Base-by-base conservation (phyloP, 2,888 invertebrate genomes). In the Leucophenga montana region DNA sequence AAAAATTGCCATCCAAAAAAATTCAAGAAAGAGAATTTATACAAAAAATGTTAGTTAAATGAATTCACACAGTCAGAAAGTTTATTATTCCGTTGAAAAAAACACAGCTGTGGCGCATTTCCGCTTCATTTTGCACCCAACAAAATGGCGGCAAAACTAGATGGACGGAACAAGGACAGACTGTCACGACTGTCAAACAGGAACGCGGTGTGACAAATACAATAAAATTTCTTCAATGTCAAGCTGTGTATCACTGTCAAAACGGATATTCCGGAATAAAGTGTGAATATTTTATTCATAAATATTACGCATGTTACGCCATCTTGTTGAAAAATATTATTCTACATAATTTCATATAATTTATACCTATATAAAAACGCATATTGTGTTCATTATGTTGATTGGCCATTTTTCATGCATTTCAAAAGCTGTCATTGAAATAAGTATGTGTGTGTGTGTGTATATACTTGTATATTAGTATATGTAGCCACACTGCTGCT, bases 61-160 rank as follows among this genome's bases (percentile, higher is more conserved):
- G 62, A 22, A 64, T 64, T 64, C 22, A 27, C 13, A 48, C 39
- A 39, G 39, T 39, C 39, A 20, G 5, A 64, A 64, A 64, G 46
- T 64, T 48, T 64, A 64, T 64, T 18, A 64, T 46, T 64, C n/a
- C 46, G 62, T 48, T 59, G 31, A n/a, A 31, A 13, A 27, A n/a
- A 64, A 46, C 48, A 22, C 62, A 64, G 62, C 62, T 64, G 62
- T 64, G 46, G 20, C 61, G 20, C 62, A 64, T 46, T 64, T 64
- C 62, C 48, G 62, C 27, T 50, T n/a, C 50, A n/a, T 8, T 50
- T 50, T 1, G 6, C 50, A 13, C 5, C 4, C 8, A 39, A 39
- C 39, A 39, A 39, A 39, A 39, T 39, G 39, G 39, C 39, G 39
- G 8, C 8, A 5, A 39, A 39, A 50, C n/a, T 18, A 50, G 16